phyloP scores from a whole-genome alignment of 2,888 invertebrate species.

The Bombylius discolor region DNA sequence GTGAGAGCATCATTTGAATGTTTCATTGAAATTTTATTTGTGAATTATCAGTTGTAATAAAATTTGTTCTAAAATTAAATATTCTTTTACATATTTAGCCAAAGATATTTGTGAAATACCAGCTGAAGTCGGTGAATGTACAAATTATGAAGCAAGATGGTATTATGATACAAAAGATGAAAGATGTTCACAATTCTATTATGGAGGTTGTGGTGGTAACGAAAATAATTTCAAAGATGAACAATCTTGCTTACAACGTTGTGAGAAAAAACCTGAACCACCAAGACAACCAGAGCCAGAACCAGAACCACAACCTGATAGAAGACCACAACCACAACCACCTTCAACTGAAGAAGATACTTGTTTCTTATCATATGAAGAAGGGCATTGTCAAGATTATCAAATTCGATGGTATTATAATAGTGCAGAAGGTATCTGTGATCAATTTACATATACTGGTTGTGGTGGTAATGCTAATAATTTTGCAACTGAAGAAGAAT shows the following conservation, averaged over 20 bases:
- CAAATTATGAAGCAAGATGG: conserved; percentile 62
- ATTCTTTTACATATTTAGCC: conserved; percentile 30
- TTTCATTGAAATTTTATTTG: not conserved
- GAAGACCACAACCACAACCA: conserved; percentile 10
- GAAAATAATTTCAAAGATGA: conserved; percentile 67
- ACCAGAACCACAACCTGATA: conserved; percentile 2
- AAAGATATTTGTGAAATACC: conserved; percentile 63
- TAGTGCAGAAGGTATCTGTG: conserved; percentile 55
- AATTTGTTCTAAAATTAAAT: too few relatives aligned
- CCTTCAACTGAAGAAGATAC: conserved; percentile 1
- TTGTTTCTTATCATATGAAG: conserved; percentile 53
- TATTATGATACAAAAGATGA: conserved; percentile 67
- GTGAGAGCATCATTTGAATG: conserved; percentile 42
- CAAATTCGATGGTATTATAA: conserved; percentile 60
- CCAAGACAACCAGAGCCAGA: conserved; percentile 16
- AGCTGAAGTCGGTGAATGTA: conserved; percentile 63
- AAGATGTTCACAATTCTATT: conserved; percentile 69
- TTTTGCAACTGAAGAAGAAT: conserved; percentile 54
- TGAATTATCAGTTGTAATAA: not conserved
- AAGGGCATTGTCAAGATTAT: conserved; percentile 51
- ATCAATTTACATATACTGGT: conserved; percentile 66
- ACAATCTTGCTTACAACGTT: conserved; percentile 51
- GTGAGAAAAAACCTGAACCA: conserved; percentile 42
- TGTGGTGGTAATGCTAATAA: conserved; percentile 73
- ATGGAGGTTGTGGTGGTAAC: conserved; percentile 87